Base-by-base conservation (phyloP, 1,140 invertebrate genomes). In the Doryteuthis pealeii region DNA sequence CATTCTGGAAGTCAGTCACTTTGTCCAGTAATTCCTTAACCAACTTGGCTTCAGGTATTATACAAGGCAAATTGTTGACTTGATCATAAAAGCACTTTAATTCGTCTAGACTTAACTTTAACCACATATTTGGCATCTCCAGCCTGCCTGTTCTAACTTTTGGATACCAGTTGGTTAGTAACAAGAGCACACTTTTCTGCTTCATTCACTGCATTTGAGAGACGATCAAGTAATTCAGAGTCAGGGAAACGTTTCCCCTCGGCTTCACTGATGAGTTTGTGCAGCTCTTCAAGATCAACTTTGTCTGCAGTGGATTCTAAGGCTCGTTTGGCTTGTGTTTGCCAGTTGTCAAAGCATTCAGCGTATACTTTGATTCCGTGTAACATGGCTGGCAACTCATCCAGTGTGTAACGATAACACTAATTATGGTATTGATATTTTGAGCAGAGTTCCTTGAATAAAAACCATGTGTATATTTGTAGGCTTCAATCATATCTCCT, bases 331-430 rank as follows among this genome's bases (percentile, higher is more conserved):
- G 96, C 95, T 77, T 93, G 92, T 35, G 91, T 91, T 0, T 93
- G 92, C 96, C 96, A 99, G 71, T 93, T 93, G 84, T 96, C 95
- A 89, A 96, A 97, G 35, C 92, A 93, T 84, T 96, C 94, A 0
- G 95, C 95, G 80, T 95, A 93, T 6, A 92, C 89, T 89, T 96
- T 96, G 3, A 99, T 87, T 76, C 93, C 92, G 81, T 94, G 91
- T 78, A 98, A 85, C 93, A 98, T 95, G 54, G 92, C 90, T 4
- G 94, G 94, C 76, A 99, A 89, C 87, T 99, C 96, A 88, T 98
- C 96, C 33, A 98, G 87, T 0, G 95, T 98, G 87, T 97, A 98
- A 0, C 96, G 92, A 89, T 96, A 97, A 76, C 89, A 82, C 30
- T 97, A 89, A n/a, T 92, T 93, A 83, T 95, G 93, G 75, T 91